Evolutionary conservation across 2,888 invertebrate species (phyloP).

Genomic region (Tetragonisca angustula): DNA sequence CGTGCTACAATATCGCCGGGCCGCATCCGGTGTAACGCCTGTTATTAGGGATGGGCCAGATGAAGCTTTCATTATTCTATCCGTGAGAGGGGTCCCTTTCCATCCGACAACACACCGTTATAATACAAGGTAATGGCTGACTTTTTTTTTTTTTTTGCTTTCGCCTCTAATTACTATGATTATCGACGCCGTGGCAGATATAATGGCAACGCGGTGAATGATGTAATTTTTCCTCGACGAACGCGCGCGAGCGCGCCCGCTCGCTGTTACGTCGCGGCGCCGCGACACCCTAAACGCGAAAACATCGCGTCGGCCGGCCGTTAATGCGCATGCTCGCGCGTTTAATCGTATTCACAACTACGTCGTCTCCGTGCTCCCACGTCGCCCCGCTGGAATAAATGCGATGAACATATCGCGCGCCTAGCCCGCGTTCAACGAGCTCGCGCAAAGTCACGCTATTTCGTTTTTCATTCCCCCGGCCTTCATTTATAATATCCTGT

Average conservation of each 20-base stretch:
- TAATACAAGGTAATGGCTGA: slow-evolving; percentile 60
- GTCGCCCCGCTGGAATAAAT: slow-evolving; percentile 10
- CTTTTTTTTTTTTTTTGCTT: slow-evolving; percentile 39
- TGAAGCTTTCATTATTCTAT: slow-evolving; percentile 68
- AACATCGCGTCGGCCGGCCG: not conserved
- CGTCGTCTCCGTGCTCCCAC: not conserved
- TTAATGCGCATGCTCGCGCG: slow-evolving; percentile 12
- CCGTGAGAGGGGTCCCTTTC: slow-evolving; percentile 51
- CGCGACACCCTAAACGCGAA: slow-evolving; percentile 29
- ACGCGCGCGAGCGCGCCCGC: not conserved
- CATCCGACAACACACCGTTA: slow-evolving; percentile 61
- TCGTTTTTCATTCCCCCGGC: not conserved
- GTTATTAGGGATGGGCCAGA: slow-evolving; percentile 70
- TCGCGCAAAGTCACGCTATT: not conserved
- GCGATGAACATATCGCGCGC: slow-evolving; percentile 4
- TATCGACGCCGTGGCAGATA: slow-evolving; percentile 36
- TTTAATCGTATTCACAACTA: not conserved
- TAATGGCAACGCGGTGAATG: slow-evolving; percentile 50
- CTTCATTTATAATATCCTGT: slow-evolving; percentile 20
- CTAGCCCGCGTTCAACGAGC: not conserved
- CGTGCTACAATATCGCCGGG: slow-evolving; percentile 72
- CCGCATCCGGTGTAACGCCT: slow-evolving; percentile 74
- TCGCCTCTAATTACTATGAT: slow-evolving; percentile 57
- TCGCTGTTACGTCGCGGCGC: not conserved
- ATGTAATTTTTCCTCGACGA: slow-evolving; percentile 41